A percentile compares a stretch with the other conserved stretches of the same genome.
Conservation (phyloP, 1,140 invertebrate genomes). For the Sitophilus oryzae region DNA sequence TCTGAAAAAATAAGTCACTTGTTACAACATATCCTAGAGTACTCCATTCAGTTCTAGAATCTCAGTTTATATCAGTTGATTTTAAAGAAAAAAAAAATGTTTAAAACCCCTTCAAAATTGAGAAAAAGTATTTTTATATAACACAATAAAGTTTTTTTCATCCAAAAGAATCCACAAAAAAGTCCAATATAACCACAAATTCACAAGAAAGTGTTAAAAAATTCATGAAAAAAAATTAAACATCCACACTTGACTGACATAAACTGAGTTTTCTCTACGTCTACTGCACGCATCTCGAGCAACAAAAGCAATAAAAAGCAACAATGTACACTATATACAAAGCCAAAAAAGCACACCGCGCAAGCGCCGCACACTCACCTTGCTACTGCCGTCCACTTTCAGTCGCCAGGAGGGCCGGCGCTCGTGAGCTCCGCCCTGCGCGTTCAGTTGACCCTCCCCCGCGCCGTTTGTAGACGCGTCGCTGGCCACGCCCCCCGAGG, state of each 20-base stretch:
- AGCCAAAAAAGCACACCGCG: background rate
- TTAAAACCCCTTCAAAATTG: no score
- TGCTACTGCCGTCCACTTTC: slow-evolving; percentile 74
- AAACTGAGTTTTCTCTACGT: no score
- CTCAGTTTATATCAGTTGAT: no score
- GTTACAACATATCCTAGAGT: no score
- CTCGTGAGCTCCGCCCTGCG: slow-evolving; percentile 49
- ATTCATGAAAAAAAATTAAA: no score
- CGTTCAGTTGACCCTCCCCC: slow-evolving; percentile 15
- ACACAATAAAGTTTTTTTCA: no score
- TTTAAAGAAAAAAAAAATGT: background rate
- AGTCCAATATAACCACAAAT: no score
- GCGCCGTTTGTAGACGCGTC: slow-evolving; percentile 10
- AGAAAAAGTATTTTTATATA: no score
- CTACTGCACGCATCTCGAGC: background rate
- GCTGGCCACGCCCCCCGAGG: slow-evolving; percentile 15
- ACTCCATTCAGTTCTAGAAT: no score
- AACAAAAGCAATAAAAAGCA: background rate
- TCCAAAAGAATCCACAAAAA: no score
- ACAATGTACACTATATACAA: background rate
- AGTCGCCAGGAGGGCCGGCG: slow-evolving; percentile 85
- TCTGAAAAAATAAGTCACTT: slow-evolving; percentile 32
- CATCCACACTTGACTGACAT: no score
- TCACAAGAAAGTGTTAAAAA: no score
- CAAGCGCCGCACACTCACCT: slow-evolving; percentile 53